Evolutionary conservation across 92 coral and sea anemone species (phyloP), one percentile per base, ranked within the genome.

Genomic region (Phenganax marumi): DNA sequence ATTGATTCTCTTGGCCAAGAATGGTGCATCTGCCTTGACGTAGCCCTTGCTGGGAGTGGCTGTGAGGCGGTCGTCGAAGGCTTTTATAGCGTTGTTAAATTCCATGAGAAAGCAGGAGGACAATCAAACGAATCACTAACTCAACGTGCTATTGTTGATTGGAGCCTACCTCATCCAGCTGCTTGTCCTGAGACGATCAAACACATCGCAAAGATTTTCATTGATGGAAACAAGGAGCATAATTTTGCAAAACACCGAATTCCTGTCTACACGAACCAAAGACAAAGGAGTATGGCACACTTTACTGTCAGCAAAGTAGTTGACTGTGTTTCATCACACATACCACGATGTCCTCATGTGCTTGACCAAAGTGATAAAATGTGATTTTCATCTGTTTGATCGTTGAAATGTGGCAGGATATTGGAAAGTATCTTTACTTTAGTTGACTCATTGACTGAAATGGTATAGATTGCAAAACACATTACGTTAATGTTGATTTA

Each of bases 31-130:
- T 17, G 22, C 26, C 68, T 62, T 62, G 68, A 62, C n/a, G 68
- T 62, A 8, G 8, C 8, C 68, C 68, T 62, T 23, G 68, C 68
- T 6, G 68, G 68, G n/a, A 62, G 26, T 16, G 68, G 68, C 26
- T 62, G 68, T 23, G 68, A 62, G n/a, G 68, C 68, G n/a, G n/a
- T 62, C n/a, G 68, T 62, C n/a, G 68, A 62, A 19, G 68, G 68
- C 7, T 62, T 62, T 19, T 62, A 62, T 16, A 62, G 68, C 68
- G 68, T 62, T 10, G 60, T 54, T 54, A n/a, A n/a, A 10, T 10
- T 54, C 11, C 60, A 54, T n/a, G n/a, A 54, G 60, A 54, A 54
- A n/a, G 10, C 60, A 10, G 60, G 60, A 54, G 60, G 60, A 54
- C 60, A 54, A 54, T 54, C 60, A 54, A 54, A 54, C 60, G 11